Conservation (phyloP, 2,888 invertebrate genomes). For the Drosophila anomelani region DNA sequence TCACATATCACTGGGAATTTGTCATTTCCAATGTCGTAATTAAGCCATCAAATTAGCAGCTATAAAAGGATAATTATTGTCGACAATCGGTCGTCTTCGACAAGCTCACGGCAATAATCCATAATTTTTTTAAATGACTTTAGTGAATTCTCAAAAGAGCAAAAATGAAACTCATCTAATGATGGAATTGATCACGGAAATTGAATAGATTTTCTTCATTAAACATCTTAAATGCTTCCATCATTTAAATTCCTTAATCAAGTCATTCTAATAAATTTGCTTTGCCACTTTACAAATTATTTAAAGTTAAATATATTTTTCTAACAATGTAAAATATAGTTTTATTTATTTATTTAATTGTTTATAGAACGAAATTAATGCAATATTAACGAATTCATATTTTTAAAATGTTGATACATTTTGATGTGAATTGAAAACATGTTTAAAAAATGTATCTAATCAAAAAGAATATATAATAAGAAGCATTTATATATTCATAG, state of each 20-base stretch:
- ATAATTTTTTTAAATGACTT: conserved; percentile 35
- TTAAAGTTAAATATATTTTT: not conserved
- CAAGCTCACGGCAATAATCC: conserved; percentile 23
- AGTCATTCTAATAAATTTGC: not conserved
- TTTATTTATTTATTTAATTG: not conserved
- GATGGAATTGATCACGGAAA: conserved; percentile 26
- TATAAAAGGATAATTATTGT: conserved; percentile 23
- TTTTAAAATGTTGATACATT: too few relatives aligned
- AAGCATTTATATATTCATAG: not conserved
- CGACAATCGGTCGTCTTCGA: conserved; percentile 5
- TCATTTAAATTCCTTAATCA: not conserved
- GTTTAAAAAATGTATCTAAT: too few relatives aligned
- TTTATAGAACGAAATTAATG: not conserved
- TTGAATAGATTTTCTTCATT: conserved; percentile 12
- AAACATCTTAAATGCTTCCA: not conserved
- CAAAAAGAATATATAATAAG: not conserved
- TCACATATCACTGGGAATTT: conserved; percentile 34
- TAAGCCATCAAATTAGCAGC: conserved; percentile 39
- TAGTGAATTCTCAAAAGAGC: conserved; percentile 7
- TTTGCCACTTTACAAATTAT: not conserved
- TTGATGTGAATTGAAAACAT: too few relatives aligned
- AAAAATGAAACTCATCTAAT: conserved; percentile 35
- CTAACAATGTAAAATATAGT: not conserved
- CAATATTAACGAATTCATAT: not conserved
- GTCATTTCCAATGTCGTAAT: conserved; percentile 32